Conservation (phyloP, 2,113 vertebrate species). For the Carlito syrichta region DNA sequence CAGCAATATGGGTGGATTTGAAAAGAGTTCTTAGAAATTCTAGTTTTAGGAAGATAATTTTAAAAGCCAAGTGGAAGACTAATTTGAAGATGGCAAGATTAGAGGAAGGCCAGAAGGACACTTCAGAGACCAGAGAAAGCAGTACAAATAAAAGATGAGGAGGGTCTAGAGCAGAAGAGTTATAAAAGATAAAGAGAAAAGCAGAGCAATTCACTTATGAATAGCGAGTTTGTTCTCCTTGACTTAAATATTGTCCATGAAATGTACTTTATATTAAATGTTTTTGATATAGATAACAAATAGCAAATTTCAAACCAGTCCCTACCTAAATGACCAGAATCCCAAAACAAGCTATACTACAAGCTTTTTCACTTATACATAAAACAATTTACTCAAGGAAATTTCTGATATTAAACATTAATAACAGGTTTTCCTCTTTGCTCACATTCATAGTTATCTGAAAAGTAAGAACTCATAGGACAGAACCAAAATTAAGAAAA, state of each 20-base stretch:
- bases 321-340: slow-evolving; percentile 10
- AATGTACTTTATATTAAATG: not conserved
- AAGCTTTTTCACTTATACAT: not conserved
- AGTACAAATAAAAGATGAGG: not conserved
- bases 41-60: not conserved
- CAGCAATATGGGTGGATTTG: not conserved
- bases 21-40: not conserved
- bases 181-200: not conserved
- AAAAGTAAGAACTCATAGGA: not conserved
- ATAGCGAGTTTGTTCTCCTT: not conserved
- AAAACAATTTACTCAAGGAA: slow-evolving; percentile 10
- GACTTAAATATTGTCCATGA: slow-evolving; percentile 9
- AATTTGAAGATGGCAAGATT: not conserved
- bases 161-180: not conserved
- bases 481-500: slow-evolving; percentile 27
- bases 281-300: not conserved
- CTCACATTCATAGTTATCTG: not conserved
- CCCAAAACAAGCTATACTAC: not conserved
- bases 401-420: not conserved
- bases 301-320: slow-evolving; percentile 13
- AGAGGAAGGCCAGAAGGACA: not conserved
- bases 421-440: not conserved
- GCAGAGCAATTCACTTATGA: not conserved
- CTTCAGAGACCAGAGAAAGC: not conserved
- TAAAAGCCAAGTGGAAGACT: not conserved